Percentiles rank a stretch among this genome's conserved stretches.
These are phyloP conservation scores for Athalia circularis DNA, from an alignment of 2,888 invertebrate genomes.

Conservation along the genomic window DNA sequence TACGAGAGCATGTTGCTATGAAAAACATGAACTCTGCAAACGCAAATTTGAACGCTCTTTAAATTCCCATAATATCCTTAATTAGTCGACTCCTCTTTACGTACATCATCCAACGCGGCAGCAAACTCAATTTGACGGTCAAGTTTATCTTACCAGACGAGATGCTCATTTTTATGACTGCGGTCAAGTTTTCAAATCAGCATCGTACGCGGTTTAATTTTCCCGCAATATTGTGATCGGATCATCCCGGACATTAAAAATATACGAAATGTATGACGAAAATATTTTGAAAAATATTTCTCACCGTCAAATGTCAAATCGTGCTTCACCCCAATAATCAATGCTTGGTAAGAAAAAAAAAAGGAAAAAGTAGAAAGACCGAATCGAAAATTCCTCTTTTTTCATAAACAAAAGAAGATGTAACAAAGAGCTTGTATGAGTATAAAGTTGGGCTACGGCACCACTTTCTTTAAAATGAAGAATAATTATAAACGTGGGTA, in stretches of 20 bases:
- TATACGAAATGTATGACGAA: too few relatives aligned
- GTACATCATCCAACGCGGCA: neutral
- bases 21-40: neutral
- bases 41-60: constrained; percentile 14
- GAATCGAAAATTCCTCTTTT: too few relatives aligned
- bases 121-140: constrained; percentile 21
- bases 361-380: too few relatives aligned
- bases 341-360: too few relatives aligned
- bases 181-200: neutral
- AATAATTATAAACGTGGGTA: too few relatives aligned
- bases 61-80: constrained; percentile 38
- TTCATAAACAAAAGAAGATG: too few relatives aligned
- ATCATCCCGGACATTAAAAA: neutral
- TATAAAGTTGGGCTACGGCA: too few relatives aligned
- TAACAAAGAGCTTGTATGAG: too few relatives aligned
- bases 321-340: too few relatives aligned
- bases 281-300: too few relatives aligned
- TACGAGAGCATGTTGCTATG: neutral
- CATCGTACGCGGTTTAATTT: neutral
- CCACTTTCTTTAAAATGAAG: too few relatives aligned
- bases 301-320: too few relatives aligned
- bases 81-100: constrained; percentile 15
- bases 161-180: neutral
- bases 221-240: neutral
- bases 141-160: neutral